Percentiles rank a stretch among this genome's conserved stretches.
Conservation (phyloP, 2,113 vertebrate genomes). For the Hystrix brachyura region DNA sequence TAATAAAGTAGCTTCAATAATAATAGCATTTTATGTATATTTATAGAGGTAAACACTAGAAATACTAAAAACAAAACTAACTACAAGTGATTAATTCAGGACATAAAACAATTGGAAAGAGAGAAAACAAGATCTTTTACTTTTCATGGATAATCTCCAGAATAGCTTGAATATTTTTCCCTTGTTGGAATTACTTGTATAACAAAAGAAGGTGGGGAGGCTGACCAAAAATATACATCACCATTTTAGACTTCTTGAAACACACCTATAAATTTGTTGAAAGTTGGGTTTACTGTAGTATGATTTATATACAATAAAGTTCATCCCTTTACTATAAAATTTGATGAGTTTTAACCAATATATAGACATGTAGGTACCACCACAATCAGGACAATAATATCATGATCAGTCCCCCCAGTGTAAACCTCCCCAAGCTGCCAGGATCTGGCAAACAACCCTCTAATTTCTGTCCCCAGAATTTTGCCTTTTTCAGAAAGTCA, state of each 20-base stretch:
- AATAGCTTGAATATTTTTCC: neutral
- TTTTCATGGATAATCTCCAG: neutral
- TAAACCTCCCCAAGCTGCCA: neutral
- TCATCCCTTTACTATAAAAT: neutral
- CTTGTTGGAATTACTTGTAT: neutral
- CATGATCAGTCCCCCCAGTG: neutral
- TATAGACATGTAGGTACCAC: neutral
- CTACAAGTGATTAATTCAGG: neutral
- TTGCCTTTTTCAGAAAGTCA: neutral
- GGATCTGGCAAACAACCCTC: neutral
- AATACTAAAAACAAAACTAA: slow-evolving; percentile 18
- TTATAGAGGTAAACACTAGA: neutral
- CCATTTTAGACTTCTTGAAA: neutral
- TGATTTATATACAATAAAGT: neutral
- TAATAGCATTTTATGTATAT: neutral
- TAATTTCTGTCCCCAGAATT: neutral
- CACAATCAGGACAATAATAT: neutral
- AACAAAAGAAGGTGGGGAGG: neutral
- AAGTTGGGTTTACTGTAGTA: neutral
- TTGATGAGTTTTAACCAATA: neutral
- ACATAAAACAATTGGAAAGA: neutral
- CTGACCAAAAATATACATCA: neutral
- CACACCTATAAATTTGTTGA: neutral
- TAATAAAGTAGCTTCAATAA: neutral
- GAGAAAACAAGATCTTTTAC: neutral